phyloP scores from a whole-genome alignment of 2,113 vertebrate genomes.

The Mastomys natalensis region DNA sequence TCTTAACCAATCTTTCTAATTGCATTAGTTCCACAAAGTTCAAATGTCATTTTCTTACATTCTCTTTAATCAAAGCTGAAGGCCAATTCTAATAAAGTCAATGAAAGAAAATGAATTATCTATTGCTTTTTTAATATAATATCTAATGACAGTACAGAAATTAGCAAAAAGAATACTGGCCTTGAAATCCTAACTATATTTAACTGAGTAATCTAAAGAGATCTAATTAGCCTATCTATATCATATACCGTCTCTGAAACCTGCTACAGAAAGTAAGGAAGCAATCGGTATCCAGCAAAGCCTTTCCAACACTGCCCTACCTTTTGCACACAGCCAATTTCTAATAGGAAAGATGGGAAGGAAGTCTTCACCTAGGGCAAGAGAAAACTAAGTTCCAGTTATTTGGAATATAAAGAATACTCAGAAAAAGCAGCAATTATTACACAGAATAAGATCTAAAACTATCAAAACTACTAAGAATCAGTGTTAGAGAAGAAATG shows the following conservation, averaged over 20 bases:
- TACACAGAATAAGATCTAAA: neutral
- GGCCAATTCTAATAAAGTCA: constrained; percentile 57
- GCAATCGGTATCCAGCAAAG: neutral
- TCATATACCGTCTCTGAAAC: neutral
- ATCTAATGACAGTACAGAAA: constrained; percentile 2
- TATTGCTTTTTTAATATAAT: constrained; percentile 40
- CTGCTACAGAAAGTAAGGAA: neutral
- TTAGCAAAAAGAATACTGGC: neutral
- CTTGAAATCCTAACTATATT: neutral
- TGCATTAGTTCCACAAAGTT: constrained; percentile 38
- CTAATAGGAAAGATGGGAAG: neutral
- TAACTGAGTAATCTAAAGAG: neutral
- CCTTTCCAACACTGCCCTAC: neutral
- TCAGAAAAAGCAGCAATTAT: constrained; percentile 7
- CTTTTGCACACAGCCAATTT: constrained; percentile 16
- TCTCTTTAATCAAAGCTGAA: constrained; percentile 52
- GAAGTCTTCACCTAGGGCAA: constrained; percentile 31
- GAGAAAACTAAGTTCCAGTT: neutral
- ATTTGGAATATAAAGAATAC: neutral
- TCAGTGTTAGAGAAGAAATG: constrained; percentile 13
- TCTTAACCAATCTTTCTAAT: constrained; percentile 47
- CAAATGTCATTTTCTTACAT: constrained; percentile 25
- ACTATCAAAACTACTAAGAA: neutral
- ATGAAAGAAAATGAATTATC: constrained; percentile 48
- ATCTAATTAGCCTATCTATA: neutral